These are phyloP conservation scores for Chymomyza amoena DNA, from an alignment of 2,888 invertebrate species.

Conservation along the genomic window DNA sequence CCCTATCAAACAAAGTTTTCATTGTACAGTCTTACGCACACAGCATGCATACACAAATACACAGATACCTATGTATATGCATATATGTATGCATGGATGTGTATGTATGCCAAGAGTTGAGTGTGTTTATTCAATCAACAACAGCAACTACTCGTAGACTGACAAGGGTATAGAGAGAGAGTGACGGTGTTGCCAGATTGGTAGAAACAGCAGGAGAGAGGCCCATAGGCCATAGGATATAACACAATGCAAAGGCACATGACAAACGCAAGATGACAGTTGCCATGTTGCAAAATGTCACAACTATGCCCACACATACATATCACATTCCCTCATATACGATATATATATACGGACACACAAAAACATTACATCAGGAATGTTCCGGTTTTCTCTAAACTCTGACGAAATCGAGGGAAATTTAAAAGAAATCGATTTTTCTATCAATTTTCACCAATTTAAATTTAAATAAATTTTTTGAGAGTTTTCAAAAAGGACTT, in stretches of 20 bases:
- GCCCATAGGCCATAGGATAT: slow-evolving; percentile 23
- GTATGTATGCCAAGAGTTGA: slow-evolving; percentile 20
- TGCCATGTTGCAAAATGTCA: slow-evolving; percentile 64
- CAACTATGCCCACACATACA: slow-evolving; percentile 24
- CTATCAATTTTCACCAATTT: too few species aligned
- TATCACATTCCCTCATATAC: neutral
- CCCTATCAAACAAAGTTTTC: neutral
- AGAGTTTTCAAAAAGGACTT: too few species aligned
- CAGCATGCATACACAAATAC: neutral
- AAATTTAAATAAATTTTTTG: too few species aligned
- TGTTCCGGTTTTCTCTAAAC: neutral
- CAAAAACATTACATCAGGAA: neutral
- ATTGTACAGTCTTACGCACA: slow-evolving; percentile 15
- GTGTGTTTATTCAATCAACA: slow-evolving; percentile 69
- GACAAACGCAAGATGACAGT: slow-evolving; percentile 71
- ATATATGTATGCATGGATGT: neutral
- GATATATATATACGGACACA: neutral
- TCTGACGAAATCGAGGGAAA: neutral
- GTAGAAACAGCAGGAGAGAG: neutral
- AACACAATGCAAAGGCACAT: slow-evolving; percentile 60
- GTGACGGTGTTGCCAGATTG: neutral
- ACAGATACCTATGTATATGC: slow-evolving; percentile 23
- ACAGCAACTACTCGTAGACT: slow-evolving; percentile 40
- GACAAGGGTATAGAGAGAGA: slow-evolving; percentile 1
- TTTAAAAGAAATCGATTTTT: too few species aligned